phyloP scores from a whole-genome alignment of 1,140 invertebrate species.

The Chrysomallon squamiferum region DNA sequence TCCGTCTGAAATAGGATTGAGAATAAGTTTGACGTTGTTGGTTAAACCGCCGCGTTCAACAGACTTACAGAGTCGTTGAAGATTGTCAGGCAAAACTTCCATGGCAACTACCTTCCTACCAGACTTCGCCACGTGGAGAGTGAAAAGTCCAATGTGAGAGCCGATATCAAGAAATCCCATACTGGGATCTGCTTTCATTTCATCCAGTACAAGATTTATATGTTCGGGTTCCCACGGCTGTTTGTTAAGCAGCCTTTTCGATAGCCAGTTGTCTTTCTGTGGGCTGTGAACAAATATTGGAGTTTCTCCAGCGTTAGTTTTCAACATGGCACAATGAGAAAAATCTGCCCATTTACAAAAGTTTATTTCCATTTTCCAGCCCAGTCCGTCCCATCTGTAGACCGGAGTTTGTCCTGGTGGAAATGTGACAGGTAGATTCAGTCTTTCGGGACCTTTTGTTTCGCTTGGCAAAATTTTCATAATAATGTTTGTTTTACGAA shows the following conservation, averaged over 20 bases:
- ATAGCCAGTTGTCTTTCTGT: not conserved
- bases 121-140: not conserved
- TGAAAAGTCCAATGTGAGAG: not conserved
- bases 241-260: not conserved
- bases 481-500: too few species aligned
- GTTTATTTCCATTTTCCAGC: not conserved
- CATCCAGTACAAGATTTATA: not conserved
- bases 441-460: too few species aligned
- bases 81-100: not conserved
- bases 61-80: not conserved
- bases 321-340: not conserved
- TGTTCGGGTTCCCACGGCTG: not conserved
- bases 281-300: not conserved
- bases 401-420: not conserved
- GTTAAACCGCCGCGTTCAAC: not conserved
- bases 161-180: conserved; percentile 1
- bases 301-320: not conserved
- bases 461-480: too few species aligned
- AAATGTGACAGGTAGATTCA: too few species aligned
- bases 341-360: not conserved
- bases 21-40: not conserved
- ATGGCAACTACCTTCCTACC: not conserved
- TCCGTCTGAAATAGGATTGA: not conserved
- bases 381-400: not conserved
- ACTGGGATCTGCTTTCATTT: not conserved